These are phyloP conservation scores for Arion vulgaris DNA, from an alignment of 1,140 invertebrate genomes.

Conservation along the genomic window DNA sequence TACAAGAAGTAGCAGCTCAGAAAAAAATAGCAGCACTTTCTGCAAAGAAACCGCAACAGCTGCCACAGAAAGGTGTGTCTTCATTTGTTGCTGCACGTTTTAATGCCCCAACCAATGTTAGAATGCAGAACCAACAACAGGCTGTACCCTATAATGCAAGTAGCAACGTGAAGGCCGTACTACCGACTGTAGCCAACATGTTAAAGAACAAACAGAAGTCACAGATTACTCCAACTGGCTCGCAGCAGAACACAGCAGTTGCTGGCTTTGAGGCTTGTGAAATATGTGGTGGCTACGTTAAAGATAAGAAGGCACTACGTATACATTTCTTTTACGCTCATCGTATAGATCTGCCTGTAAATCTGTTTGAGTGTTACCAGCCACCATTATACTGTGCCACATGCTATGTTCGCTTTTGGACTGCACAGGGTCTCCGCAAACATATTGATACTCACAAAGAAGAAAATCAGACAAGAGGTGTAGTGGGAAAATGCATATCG, in stretches of 20 bases:
- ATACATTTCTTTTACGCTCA: conserved; percentile 71
- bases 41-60: conserved; percentile 26
- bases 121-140: conserved; percentile 5
- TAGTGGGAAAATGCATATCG: conserved; percentile 55
- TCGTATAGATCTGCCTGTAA: conserved; percentile 64
- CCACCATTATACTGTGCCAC: conserved; percentile 66
- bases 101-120: neutral
- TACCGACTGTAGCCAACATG: conserved; percentile 31
- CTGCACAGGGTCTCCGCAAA: conserved; percentile 67
- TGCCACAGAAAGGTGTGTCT: neutral
- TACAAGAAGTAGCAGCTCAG: conserved; percentile 27
- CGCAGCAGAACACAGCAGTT: neutral
- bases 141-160: neutral
- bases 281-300: conserved; percentile 70
- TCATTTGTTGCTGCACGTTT: neutral
- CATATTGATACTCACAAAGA: conserved; percentile 53
- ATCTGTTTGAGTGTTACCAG: conserved; percentile 56
- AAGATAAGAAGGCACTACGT: conserved; percentile 67
- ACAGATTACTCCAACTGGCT: neutral
- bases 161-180: neutral
- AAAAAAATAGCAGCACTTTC: conserved; percentile 30
- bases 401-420: conserved; percentile 68
- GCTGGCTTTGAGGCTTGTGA: conserved; percentile 69
- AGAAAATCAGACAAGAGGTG: conserved; percentile 33
- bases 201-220: conserved; percentile 28